Conservation (phyloP, 2,797 vertebrate genomes). For the Xyrichtys novacula region DNA sequence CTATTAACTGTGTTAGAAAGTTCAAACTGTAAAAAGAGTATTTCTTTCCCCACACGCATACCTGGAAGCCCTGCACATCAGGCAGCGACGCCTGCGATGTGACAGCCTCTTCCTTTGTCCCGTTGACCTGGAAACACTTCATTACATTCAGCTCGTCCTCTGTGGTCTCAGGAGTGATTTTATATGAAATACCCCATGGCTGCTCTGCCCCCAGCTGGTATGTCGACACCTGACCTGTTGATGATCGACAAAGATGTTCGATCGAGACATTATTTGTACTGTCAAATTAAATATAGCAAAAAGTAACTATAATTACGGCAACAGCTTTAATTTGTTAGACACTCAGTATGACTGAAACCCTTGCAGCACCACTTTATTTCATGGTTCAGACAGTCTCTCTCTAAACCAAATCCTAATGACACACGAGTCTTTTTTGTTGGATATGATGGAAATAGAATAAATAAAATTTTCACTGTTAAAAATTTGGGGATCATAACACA, state of each 20-base stretch:
- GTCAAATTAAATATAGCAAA: not conserved
- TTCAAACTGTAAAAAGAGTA: not conserved
- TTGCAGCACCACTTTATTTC: not conserved
- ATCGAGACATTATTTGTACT: not conserved
- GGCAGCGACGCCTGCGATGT: constrained; percentile 79
- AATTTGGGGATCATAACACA: not conserved
- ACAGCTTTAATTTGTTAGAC: not conserved
- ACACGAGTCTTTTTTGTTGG: not conserved
- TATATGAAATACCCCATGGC: constrained; percentile 81
- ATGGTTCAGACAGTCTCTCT: not conserved
- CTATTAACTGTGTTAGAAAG: too few species aligned
- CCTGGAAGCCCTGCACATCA: constrained; percentile 82
- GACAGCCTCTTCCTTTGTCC: constrained; percentile 82
- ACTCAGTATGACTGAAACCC: not conserved
- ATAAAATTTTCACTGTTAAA: not conserved
- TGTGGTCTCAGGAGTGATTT: constrained; percentile 86
- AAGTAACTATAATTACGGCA: not conserved
- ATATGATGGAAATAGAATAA: not conserved
- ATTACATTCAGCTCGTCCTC: constrained; percentile 84
- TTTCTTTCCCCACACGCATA: constrained; percentile 31
- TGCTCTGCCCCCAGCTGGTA: constrained; percentile 81
- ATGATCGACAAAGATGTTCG: not conserved
- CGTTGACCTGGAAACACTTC: constrained; percentile 88
- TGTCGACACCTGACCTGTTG: constrained; percentile 85
- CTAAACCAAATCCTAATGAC: not conserved